Conservation (phyloP, 2,113 vertebrate species). For the Oreochromis spilurus region DNA sequence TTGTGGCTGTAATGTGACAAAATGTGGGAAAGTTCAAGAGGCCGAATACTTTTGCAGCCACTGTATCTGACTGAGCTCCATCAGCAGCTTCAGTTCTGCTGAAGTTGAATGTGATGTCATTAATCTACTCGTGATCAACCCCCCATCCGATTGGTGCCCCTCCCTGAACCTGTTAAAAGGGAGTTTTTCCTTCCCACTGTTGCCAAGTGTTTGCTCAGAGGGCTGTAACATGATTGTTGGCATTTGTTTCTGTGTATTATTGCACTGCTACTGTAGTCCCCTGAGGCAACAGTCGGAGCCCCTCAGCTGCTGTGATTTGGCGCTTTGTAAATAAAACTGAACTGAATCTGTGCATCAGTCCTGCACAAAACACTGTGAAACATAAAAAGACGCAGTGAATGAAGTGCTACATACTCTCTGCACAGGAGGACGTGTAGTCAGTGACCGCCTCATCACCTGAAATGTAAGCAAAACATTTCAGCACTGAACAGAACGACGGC, state of each 20-base stretch:
- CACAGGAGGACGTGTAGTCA: slow-evolving; percentile 67
- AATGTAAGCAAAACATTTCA: background rate
- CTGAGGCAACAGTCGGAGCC: too few relatives aligned
- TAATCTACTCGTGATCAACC: background rate
- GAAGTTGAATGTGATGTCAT: background rate
- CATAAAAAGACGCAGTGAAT: background rate
- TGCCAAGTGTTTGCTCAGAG: background rate
- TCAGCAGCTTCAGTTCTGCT: background rate
- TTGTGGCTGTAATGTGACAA: too few relatives aligned
- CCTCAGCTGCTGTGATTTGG: background rate
- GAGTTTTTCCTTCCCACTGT: background rate
- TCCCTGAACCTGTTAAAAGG: background rate
- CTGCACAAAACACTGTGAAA: background rate
- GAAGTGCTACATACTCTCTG: slow-evolving; percentile 40
- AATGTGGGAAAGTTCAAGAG: too few relatives aligned
- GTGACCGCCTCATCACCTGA: slow-evolving; percentile 60
- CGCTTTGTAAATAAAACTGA: background rate
- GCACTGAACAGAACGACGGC: background rate
- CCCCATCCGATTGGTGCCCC: background rate
- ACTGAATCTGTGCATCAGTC: background rate
- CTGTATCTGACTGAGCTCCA: background rate
- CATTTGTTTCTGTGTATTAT: background rate
- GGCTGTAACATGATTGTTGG: background rate
- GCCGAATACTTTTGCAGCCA: too few relatives aligned
- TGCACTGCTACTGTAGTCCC: background rate